Evolutionary conservation across 1,140 invertebrate species (phyloP).

Genomic region (Lordiphosa collinella): DNA sequence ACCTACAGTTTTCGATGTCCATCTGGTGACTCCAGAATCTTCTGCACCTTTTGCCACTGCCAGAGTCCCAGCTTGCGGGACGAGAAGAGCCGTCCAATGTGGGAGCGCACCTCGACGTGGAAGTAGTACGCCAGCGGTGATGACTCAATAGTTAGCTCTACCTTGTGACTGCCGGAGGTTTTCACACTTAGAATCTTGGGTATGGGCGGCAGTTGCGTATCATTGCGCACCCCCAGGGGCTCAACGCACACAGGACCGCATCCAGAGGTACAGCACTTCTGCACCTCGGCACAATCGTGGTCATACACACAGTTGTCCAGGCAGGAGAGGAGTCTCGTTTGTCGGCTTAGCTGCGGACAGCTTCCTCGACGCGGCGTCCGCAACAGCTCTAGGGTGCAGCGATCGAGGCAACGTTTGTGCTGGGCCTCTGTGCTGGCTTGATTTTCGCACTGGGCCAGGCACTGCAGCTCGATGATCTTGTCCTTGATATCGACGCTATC

Average conservation of each 20-base stretch:
- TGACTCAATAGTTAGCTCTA: conserved; percentile 68
- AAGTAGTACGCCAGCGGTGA: conserved; percentile 62
- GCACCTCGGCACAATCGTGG: conserved; percentile 83
- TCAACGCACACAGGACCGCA: conserved; percentile 84
- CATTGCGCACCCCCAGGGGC: conserved; percentile 81
- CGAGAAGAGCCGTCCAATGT: conserved; percentile 81
- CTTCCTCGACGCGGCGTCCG: conserved; percentile 50
- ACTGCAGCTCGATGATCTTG: conserved; percentile 71
- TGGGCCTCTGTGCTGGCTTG: conserved; percentile 4
- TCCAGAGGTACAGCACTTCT: conserved; percentile 84
- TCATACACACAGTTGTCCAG: conserved; percentile 83
- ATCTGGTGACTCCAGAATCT: conserved; percentile 59
- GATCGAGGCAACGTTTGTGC: conserved; percentile 40
- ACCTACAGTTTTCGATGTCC: conserved; percentile 54
- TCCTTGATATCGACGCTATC: conserved; percentile 67
- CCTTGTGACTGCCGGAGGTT: conserved; percentile 63
- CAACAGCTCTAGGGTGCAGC: conserved; percentile 51
- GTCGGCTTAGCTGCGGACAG: conserved; percentile 43
- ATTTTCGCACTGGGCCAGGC: conserved; percentile 53
- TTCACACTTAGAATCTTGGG: conserved; percentile 60
- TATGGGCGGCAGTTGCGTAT: conserved; percentile 61
- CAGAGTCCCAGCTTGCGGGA: conserved; percentile 81
- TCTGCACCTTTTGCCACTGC: conserved; percentile 79
- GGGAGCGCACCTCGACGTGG: conserved; percentile 82
- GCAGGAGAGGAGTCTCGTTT: conserved; percentile 79